A percentile compares a stretch with the other conserved stretches of the same genome.
phyloP scores from a whole-genome alignment of 2,113 vertebrate genomes.

The Chroicocephalus ridibundus region DNA sequence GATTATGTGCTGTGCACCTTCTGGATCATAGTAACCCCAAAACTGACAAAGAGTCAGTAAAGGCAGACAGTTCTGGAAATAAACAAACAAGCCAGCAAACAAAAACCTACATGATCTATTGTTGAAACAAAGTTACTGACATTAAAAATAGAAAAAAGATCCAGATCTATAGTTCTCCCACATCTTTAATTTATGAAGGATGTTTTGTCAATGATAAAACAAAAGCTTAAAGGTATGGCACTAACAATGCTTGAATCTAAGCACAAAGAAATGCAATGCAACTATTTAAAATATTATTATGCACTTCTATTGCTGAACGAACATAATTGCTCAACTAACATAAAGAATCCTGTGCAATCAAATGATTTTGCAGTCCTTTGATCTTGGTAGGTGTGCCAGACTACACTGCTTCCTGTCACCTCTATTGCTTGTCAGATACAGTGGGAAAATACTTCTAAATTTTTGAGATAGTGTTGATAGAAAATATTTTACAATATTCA shows the following conservation, averaged over 20 bases:
- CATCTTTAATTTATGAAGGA: neutral
- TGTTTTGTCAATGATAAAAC: neutral
- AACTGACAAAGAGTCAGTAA: neutral
- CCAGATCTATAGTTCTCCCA: neutral
- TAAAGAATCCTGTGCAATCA: neutral
- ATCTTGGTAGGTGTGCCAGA: neutral
- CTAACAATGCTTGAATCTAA: neutral
- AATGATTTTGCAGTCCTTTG: neutral
- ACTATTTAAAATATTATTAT: neutral
- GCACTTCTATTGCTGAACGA: neutral
- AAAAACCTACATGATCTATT: neutral
- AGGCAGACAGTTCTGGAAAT: neutral
- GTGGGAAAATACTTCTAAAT: neutral
- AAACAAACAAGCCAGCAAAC: neutral
- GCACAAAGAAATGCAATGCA: neutral
- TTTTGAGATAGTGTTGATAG: neutral
- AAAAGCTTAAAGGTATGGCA: neutral
- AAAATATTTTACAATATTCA: neutral
- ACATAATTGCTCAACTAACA: neutral
- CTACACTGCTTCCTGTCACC: neutral
- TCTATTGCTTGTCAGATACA: neutral
- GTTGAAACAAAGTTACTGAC: neutral
- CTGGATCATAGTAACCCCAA: neutral
- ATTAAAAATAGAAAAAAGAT: neutral
- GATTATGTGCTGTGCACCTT: rapidly evolving